Evolutionary conservation across 2,888 invertebrate genomes (phyloP), one percentile per base, ranked within the genome.

Genomic region (Pegoplata infirma): DNA sequence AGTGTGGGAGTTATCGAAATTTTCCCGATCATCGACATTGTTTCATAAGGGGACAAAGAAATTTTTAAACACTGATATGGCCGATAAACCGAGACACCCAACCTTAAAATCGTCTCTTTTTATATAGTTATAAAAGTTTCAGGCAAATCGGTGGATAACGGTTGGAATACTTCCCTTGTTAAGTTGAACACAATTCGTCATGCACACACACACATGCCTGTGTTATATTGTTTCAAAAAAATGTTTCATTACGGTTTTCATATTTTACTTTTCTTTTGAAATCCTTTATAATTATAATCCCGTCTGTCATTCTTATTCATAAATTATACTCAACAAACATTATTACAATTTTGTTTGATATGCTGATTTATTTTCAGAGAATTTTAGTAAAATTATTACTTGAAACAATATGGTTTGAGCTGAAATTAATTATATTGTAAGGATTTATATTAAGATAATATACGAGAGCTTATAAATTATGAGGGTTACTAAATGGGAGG

Each of bases 211-310:
- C 53, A 69, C 25, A 59, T 21, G 3, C 32, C 10, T 3, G 44
- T n/a, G 40, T 56, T 71, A n/a, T n/a, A n/a, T 21, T 4, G 4
- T 36, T 10, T 14, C 36, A n/a, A n/a, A n/a, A n/a, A n/a, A n/a
- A n/a, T n/a, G n/a, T n/a, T n/a, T n/a, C n/a, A n/a, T n/a, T n/a
- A n/a, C n/a, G n/a, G n/a, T n/a, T n/a, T n/a, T n/a, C n/a, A 28
- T 28, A n/a, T 47, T 44, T 53, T 59, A 2, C 16, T 61, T 55
- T 44, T 19, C 19, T 63, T 64, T 59, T 59, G 12, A 64, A 69
- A 74, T 78, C 28, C 66, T n/a, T n/a, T 51, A 61, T 79, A 79
- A 79, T 79, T 79, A 71, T 61, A 79, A 69, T 66, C 16, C 32
- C n/a, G 14, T 59, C 69, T 67, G 59, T 61, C 49, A 66, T 59